Conservation (phyloP, 2,797 vertebrate genomes). For the Phoeniculus purpureus region DNA sequence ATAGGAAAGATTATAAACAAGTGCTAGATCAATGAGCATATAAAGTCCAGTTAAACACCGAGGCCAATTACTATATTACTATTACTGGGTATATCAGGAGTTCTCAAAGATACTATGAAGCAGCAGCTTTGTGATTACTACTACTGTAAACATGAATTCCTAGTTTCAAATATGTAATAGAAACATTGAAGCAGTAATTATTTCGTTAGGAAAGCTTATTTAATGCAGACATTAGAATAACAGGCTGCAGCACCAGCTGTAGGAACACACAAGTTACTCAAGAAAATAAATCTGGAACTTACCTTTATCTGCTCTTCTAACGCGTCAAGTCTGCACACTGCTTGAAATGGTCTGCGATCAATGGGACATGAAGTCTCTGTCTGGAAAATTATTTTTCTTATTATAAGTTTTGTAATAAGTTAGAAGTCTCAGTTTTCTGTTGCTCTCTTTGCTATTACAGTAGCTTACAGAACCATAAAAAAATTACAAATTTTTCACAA, state of each 20-base stretch:
- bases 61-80: not conserved
- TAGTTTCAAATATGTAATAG: not conserved
- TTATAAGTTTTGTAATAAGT: not conserved
- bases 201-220: not conserved
- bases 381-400: constrained; percentile 77
- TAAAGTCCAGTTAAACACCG: not conserved
- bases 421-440: not conserved
- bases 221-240: not conserved
- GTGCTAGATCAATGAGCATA: too few relatives aligned
- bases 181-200: not conserved
- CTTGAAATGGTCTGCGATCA: constrained; percentile 90
- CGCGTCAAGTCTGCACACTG: constrained; percentile 84
- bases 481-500: not conserved
- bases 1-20: not conserved
- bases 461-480: not conserved
- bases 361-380: constrained; percentile 90
- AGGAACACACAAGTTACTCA: not conserved
- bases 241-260: not conserved
- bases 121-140: not conserved
- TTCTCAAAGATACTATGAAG: not conserved
- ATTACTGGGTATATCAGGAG: not conserved
- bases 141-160: not conserved
- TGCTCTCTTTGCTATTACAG: not conserved
- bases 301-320: constrained; percentile 86
- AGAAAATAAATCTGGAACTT: not conserved